Conservation (phyloP, 1,140 invertebrate species). For the Zaprionus lachaisei region DNA sequence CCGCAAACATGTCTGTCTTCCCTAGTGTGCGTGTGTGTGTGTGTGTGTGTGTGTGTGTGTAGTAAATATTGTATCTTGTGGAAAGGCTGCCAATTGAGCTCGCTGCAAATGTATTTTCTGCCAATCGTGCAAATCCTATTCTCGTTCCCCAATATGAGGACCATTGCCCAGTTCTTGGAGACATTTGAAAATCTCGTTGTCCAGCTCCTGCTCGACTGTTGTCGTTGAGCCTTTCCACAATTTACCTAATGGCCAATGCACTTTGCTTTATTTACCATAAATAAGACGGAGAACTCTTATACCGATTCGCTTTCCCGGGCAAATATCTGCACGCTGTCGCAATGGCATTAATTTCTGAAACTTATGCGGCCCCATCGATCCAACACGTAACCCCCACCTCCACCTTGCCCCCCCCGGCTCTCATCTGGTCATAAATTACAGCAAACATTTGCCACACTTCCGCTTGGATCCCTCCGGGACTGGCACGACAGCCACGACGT, state of each 20-base stretch:
- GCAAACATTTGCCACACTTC: slow-evolving; percentile 79
- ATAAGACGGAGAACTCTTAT: slow-evolving; percentile 17
- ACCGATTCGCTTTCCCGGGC: slow-evolving; percentile 18
- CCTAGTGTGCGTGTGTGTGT: not conserved
- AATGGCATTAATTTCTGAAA: slow-evolving; percentile 75
- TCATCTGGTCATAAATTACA: slow-evolving; percentile 70
- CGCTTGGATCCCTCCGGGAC: slow-evolving; percentile 37
- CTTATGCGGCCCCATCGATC: slow-evolving; percentile 72
- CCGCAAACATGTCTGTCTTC: slow-evolving; percentile 44
- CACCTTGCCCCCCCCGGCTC: not conserved
- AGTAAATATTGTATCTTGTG: slow-evolving; percentile 73
- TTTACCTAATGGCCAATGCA: slow-evolving; percentile 38
- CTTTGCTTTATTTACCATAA: slow-evolving; percentile 45
- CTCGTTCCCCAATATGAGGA: no score
- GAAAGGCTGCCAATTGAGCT: slow-evolving; percentile 40
- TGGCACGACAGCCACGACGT: slow-evolving; percentile 15
- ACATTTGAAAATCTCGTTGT: not conserved
- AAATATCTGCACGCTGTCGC: slow-evolving; percentile 67
- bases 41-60: slow-evolving; percentile 46
- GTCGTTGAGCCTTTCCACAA: slow-evolving; percentile 12
- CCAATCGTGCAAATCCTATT: not conserved
- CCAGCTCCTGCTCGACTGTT: not conserved
- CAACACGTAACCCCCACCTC: not conserved
- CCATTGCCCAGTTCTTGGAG: not conserved
- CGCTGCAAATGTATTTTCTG: slow-evolving; percentile 36